phyloP scores from a whole-genome alignment of 2,888 invertebrate species.

The Galerucella calmariensis region DNA sequence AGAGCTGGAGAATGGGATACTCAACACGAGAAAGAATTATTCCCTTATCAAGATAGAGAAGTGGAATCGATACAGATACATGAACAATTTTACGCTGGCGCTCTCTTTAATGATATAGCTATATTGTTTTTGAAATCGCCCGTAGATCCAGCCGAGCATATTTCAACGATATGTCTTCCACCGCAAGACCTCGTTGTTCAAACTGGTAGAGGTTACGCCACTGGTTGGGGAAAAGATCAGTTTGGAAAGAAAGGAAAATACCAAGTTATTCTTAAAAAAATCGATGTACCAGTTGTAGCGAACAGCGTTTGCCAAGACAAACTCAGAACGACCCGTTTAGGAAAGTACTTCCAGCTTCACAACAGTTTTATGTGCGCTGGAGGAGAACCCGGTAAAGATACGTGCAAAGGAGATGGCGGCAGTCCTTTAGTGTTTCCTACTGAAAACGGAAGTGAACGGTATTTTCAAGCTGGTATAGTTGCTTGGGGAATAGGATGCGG shows the following conservation, averaged over 20 bases:
- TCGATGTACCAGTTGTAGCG: conserved; percentile 75
- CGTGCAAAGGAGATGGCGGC: conserved; percentile 68
- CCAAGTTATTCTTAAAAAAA: conserved; percentile 77
- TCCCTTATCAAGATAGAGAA: conserved; percentile 70
- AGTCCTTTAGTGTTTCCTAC: conserved; percentile 76
- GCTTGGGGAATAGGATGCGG: conserved; percentile 93
- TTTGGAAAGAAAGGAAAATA: conserved; percentile 68
- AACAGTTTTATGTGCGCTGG: conserved; percentile 83
- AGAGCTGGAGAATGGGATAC: conserved; percentile 89
- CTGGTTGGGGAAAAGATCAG: conserved; percentile 59
- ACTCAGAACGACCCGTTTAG: conserved; percentile 74
- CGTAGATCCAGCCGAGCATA: conserved; percentile 49
- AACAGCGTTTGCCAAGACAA: conserved; percentile 70
- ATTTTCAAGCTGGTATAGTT: conserved; percentile 81
- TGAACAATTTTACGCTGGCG: conserved; percentile 54
- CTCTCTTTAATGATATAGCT: conserved; percentile 59
- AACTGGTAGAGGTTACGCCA: conserved; percentile 52
- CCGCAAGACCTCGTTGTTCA: conserved; percentile 47
- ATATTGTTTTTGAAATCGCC: conserved; percentile 54
- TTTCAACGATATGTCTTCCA: conserved; percentile 57
- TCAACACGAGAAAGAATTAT: conserved; percentile 75
- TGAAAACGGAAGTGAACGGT: conserved; percentile 68
- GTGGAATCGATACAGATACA: conserved; percentile 61
- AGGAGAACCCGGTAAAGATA: conserved; percentile 72
- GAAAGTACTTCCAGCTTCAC: conserved; percentile 74